Percentiles rank a stretch among this genome's conserved stretches.
phyloP scores from a whole-genome alignment of 2,797 vertebrate species.

The Capromys pilorides region DNA sequence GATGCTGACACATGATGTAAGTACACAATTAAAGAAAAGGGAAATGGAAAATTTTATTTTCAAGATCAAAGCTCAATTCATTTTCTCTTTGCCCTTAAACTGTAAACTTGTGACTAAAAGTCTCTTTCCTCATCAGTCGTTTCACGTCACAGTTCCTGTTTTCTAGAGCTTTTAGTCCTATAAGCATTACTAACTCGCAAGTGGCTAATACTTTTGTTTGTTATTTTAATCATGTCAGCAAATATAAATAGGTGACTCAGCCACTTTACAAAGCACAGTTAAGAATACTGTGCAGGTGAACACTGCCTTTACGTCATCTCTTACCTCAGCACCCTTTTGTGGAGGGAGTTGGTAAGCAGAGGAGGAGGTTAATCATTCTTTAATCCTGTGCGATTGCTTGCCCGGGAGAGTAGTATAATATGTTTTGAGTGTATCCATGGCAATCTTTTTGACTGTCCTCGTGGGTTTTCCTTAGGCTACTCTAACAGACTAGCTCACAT shows the following conservation, averaged over 20 bases:
- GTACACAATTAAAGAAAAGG: not conserved
- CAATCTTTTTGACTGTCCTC: not conserved
- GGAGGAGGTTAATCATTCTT: not conserved
- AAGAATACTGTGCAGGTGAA: not conserved
- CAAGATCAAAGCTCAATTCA: not conserved
- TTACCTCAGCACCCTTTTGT: conserved; percentile 60
- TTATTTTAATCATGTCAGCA: conserved; percentile 35
- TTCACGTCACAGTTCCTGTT: not conserved
- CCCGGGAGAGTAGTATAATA: not conserved
- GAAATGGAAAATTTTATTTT: conserved; percentile 46
- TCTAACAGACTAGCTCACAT: not conserved
- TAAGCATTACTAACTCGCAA: not conserved
- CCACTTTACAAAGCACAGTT: conserved; percentile 37
- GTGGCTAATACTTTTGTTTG: not conserved
- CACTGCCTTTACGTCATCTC: conserved; percentile 48
- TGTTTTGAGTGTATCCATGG: not conserved
- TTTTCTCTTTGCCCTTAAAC: conserved; percentile 45
- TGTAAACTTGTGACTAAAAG: not conserved
- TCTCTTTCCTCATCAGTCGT: not conserved
- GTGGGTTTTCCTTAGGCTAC: not conserved
- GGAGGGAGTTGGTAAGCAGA: not conserved
- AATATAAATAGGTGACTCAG: conserved; percentile 63
- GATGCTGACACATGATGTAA: not conserved
- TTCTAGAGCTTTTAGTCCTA: conserved; percentile 2
- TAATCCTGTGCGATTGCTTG: conserved; percentile 37